These are phyloP conservation scores for Oophaga sylvatica DNA, from an alignment of 2,797 vertebrate genomes.

Conservation along the genomic window DNA sequence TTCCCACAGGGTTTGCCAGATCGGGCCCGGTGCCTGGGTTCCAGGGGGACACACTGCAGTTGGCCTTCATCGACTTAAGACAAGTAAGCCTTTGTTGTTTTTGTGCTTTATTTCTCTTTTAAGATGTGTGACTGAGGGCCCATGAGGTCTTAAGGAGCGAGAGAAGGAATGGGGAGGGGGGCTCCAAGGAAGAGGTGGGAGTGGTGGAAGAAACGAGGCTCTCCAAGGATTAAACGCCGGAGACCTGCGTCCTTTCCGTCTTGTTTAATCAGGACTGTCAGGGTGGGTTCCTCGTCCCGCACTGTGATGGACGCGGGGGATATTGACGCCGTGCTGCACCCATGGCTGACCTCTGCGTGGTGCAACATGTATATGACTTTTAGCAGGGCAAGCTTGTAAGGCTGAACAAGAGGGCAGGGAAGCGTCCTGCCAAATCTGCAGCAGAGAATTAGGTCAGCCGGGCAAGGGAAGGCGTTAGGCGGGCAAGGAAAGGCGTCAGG, in stretches of 20 bases:
- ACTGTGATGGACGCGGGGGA: slow-evolving; percentile 34
- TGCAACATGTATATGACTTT: slow-evolving; percentile 58
- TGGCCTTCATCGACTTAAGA: slow-evolving; percentile 99
- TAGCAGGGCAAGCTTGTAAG: slow-evolving; percentile 38
- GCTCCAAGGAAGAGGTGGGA: not conserved
- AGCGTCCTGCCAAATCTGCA: slow-evolving; percentile 35
- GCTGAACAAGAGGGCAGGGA: slow-evolving; percentile 66
- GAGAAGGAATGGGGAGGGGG: slow-evolving; percentile 64
- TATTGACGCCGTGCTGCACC: slow-evolving; percentile 43
- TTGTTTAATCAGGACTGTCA: slow-evolving; percentile 53
- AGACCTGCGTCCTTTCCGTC: slow-evolving; percentile 71
- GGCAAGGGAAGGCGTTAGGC: not conserved
- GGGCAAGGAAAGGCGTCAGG: too few relatives aligned
- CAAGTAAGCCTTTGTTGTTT: slow-evolving; percentile 99
- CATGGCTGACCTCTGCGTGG: slow-evolving; percentile 68
- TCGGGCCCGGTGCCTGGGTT: slow-evolving; percentile 99
- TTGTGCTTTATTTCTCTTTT: slow-evolving; percentile 85
- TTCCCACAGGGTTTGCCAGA: slow-evolving; percentile 99
- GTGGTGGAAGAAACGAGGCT: slow-evolving; percentile 37
- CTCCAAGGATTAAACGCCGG: slow-evolving; percentile 71
- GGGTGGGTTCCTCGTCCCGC: slow-evolving; percentile 41
- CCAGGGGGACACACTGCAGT: slow-evolving; percentile 99
- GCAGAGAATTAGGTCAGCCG: slow-evolving; percentile 2
- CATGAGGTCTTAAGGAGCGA: slow-evolving; percentile 81
- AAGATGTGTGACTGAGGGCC: slow-evolving; percentile 85